These are phyloP conservation scores for Phaethon lepturus DNA, from an alignment of 2,113 vertebrate genomes.

Conservation along the genomic window DNA sequence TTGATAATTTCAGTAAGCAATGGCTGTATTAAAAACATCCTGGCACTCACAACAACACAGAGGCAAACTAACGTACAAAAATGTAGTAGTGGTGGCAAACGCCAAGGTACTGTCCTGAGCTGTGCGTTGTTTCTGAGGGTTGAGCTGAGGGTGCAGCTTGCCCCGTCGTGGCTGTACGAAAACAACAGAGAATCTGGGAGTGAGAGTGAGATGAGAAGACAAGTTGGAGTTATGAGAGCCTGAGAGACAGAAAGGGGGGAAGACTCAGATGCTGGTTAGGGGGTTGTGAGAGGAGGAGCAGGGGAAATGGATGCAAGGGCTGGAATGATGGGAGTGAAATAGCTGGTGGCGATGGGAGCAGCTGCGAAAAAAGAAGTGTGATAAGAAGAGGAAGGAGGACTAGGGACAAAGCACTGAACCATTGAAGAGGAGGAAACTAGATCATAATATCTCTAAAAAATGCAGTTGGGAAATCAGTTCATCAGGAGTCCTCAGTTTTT, in stretches of 20 bases:
- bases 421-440: not conserved
- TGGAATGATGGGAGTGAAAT: not conserved
- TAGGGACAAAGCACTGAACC: not conserved
- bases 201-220: not conserved
- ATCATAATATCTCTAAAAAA: not conserved
- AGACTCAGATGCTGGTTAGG: not conserved
- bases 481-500: not conserved
- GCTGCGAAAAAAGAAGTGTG: not conserved
- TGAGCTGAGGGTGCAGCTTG: not conserved
- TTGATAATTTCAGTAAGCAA: not conserved
- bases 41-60: not conserved
- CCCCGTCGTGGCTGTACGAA: not conserved
- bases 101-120: not conserved
- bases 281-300: not conserved
- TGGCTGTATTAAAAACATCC: not conserved
- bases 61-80: not conserved
- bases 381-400: not conserved
- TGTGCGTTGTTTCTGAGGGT: not conserved
- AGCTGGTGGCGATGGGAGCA: not conserved
- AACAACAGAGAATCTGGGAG: not conserved
- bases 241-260: not conserved
- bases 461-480: not conserved
- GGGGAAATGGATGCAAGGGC: not conserved
- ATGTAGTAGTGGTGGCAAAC: not conserved
- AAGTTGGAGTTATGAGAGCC: not conserved